These are phyloP conservation scores for Neogobius melanostomus DNA, from an alignment of 2,113 vertebrate species.

Conservation along the genomic window DNA sequence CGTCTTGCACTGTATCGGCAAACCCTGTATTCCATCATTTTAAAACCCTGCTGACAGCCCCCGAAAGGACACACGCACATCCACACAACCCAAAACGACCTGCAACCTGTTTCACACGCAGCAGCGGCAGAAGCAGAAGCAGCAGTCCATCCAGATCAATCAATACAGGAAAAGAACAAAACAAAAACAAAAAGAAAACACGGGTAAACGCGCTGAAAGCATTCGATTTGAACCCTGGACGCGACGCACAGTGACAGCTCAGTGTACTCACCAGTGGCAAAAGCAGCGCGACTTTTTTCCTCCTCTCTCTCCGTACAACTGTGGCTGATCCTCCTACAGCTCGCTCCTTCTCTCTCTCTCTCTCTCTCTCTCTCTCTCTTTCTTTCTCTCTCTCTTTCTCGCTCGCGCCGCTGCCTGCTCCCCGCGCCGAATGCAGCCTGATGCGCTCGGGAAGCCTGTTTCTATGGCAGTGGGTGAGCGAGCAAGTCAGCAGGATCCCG, in stretches of 20 bases:
- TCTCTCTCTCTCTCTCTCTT: slow-evolving; percentile 20
- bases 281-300: slow-evolving; percentile 56
- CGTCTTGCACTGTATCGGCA: no score
- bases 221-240: slow-evolving; percentile 37
- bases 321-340: not conserved
- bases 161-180: slow-evolving; percentile 43
- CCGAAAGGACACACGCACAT: slow-evolving; percentile 18
- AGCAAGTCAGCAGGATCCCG: slow-evolving; percentile 74
- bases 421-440: slow-evolving; percentile 64
- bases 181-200: not conserved
- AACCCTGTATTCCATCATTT: no score
- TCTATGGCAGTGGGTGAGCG: slow-evolving; percentile 76
- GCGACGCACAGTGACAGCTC: slow-evolving; percentile 50
- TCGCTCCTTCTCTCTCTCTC: not conserved
- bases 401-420: slow-evolving; percentile 35
- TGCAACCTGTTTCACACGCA: slow-evolving; percentile 63
- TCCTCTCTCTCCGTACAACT: slow-evolving; percentile 29
- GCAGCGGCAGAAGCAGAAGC: slow-evolving; percentile 12
- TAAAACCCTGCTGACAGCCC: no score
- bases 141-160: slow-evolving; percentile 33
- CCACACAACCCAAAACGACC: slow-evolving; percentile 48
- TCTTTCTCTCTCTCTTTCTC: slow-evolving; percentile 64
- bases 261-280: slow-evolving; percentile 74
- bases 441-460: slow-evolving; percentile 74
- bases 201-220: slow-evolving; percentile 36